These are phyloP conservation scores for Polymixis flavicincta DNA, from an alignment of 2,888 invertebrate genomes.

Conservation along the genomic window DNA sequence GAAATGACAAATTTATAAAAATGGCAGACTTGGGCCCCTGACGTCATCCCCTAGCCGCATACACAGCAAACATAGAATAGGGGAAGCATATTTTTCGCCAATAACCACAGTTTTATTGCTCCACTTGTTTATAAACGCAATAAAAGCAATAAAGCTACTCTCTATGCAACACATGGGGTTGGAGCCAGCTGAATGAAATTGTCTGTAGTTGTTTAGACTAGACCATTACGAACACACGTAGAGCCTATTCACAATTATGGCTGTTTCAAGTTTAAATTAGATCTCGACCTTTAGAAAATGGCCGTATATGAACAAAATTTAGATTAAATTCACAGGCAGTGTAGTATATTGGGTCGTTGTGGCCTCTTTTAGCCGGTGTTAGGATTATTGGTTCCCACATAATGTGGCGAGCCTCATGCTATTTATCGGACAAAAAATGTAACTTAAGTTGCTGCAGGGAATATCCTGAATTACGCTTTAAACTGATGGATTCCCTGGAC, in stretches of 20 bases:
- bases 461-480: neutral
- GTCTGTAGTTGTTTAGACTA: neutral
- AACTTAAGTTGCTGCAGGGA: no score
- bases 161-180: constrained; percentile 17
- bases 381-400: neutral
- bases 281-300: constrained; percentile 8
- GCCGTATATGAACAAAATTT: constrained; percentile 17
- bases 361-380: constrained; percentile 5
- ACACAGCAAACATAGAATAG: constrained; percentile 8
- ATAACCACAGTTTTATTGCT: constrained; percentile 25
- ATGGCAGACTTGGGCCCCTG: no score
- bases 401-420: neutral
- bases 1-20: no score
- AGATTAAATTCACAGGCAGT: constrained; percentile 16
- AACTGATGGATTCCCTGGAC: neutral
- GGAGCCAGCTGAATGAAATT: constrained; percentile 41
- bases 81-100: constrained; percentile 17
- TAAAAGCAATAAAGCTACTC: constrained; percentile 37
- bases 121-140: constrained; percentile 16
- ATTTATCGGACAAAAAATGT: neutral
- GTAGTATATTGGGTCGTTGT: constrained; percentile 1
- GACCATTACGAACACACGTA: constrained; percentile 27
- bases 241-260: constrained; percentile 14
- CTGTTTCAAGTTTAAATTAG: constrained; percentile 36
- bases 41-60: constrained; percentile 2